Evolutionary conservation across 2,113 vertebrate genomes (phyloP), one percentile per base, ranked within the genome.

Genomic region (Vimba vimba): DNA sequence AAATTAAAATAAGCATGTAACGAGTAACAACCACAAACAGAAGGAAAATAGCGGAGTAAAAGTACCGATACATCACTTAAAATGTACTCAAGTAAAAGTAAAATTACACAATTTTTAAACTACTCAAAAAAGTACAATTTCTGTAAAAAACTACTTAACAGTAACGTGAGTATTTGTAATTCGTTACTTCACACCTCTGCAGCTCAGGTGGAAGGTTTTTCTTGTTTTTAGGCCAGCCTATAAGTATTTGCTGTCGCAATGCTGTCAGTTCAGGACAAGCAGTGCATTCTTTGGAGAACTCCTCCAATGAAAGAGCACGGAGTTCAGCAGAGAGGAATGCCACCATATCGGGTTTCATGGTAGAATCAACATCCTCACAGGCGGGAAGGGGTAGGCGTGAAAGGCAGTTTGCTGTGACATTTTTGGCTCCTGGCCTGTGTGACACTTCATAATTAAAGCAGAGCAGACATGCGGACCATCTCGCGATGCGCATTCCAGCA

Each of bases 401-500:
- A 8, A 84, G 47, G 78, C 79, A 74, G 66, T 87, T 71, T 17
- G 60, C 57, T 15, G 21, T 45, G 21, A 45, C 45, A 79, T 88
- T 86, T 39, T 76, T 52, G 7, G 17, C 30, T 71, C 77, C 82
- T 23, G 52, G 81, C 7, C 25, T 7, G 68, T 86, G 55, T 6
- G 12, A 19, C 19, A 84, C 27, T 30, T 77, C 47, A 77, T 78
- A 81, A 1, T 79, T 15, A n/a, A 86, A 83, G 36, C 84, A 87
- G 13, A 91, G 33, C n/a, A 47, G 74, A 8, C 39, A 47, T 19
- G 66, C 76, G 21, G 83, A 89, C 39, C 39, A 88, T 10, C 45
- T 4, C 60, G 77, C 43, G 3, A 86, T 89, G 1, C 45, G 62
- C 76, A 86, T 82, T n/a, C 79, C 82, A 83, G 86, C 81, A 66